phyloP scores from a whole-genome alignment of 2,888 invertebrate species.

The Axea sp. region DNA sequence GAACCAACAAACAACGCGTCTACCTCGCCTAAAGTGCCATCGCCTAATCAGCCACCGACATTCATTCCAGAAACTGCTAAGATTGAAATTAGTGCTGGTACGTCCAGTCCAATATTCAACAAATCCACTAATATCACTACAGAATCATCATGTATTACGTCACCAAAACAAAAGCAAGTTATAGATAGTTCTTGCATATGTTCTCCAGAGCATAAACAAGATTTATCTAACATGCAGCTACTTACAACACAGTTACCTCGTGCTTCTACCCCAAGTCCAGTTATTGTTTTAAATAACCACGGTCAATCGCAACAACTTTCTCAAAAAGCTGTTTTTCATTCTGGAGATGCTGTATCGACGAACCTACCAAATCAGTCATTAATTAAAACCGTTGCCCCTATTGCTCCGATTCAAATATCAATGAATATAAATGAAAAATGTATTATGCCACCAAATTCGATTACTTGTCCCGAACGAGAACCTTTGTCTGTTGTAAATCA shows the following conservation, averaged over 20 bases:
- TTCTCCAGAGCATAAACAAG: slow-evolving; percentile 72
- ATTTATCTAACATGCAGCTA: slow-evolving; percentile 82
- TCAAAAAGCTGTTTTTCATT: slow-evolving; percentile 71
- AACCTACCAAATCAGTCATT: slow-evolving; percentile 67
- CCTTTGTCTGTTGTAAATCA: slow-evolving; percentile 41
- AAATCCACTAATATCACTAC: slow-evolving; percentile 57
- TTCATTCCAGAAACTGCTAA: slow-evolving; percentile 78
- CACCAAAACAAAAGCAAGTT: slow-evolving; percentile 67
- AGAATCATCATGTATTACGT: slow-evolving; percentile 67
- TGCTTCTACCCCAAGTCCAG: slow-evolving; percentile 80
- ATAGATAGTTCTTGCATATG: slow-evolving; percentile 59
- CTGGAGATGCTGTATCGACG: slow-evolving; percentile 62
- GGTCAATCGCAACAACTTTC: slow-evolving; percentile 69
- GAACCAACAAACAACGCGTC: slow-evolving; percentile 76
- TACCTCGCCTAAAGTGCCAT: slow-evolving; percentile 77
- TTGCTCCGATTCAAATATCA: slow-evolving; percentile 67
- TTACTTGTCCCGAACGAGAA: not conserved
- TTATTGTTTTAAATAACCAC: slow-evolving; percentile 77
- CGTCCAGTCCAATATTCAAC: slow-evolving; percentile 70
- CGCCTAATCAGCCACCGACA: slow-evolving; percentile 77
- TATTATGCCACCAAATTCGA: slow-evolving; percentile 31
- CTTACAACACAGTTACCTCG: slow-evolving; percentile 84
- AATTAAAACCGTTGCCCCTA: slow-evolving; percentile 73
- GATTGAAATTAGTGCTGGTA: slow-evolving; percentile 74
- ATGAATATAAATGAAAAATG: slow-evolving; percentile 65